phyloP scores from a whole-genome alignment of 2,797 vertebrate genomes.

The Aldrovandia affinis region DNA sequence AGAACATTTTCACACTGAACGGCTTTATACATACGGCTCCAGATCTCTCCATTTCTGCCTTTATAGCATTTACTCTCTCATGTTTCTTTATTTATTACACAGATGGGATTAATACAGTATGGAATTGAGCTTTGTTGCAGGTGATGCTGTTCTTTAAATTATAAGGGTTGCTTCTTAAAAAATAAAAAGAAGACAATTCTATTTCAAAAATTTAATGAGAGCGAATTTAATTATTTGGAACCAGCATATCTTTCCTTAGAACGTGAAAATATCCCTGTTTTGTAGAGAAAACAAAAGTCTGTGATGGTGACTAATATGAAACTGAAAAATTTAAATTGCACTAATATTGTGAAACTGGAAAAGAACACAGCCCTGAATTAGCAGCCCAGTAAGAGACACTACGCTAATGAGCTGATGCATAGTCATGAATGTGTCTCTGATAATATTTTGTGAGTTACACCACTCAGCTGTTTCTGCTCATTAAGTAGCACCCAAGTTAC shows the following conservation, averaged over 20 bases:
- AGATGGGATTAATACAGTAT: not conserved
- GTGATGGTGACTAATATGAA: no score
- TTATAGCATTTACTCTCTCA: not conserved
- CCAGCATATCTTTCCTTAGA: no score
- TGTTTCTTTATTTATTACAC: not conserved
- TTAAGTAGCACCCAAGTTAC: not conserved
- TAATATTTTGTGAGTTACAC: not conserved
- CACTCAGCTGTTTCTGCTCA: not conserved
- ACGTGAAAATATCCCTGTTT: no score
- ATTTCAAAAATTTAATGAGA: no score
- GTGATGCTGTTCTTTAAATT: no score
- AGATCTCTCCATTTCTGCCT: no score
- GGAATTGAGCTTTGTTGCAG: not conserved
- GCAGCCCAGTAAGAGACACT: not conserved
- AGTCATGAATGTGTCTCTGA: slow-evolving; percentile 14
- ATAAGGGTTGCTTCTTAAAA: no score
- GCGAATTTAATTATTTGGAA: no score
- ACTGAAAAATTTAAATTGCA: not conserved
- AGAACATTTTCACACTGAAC: no score
- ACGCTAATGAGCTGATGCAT: slow-evolving; percentile 16
- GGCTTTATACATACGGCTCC: no score
- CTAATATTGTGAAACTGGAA: slow-evolving; percentile 6
- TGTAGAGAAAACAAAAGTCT: no score
- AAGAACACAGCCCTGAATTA: slow-evolving; percentile 11
- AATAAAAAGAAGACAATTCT: no score